Evolutionary conservation across 2,888 invertebrate species (phyloP), one percentile per base, ranked within the genome.

Genomic region (Oscheius sp.): DNA sequence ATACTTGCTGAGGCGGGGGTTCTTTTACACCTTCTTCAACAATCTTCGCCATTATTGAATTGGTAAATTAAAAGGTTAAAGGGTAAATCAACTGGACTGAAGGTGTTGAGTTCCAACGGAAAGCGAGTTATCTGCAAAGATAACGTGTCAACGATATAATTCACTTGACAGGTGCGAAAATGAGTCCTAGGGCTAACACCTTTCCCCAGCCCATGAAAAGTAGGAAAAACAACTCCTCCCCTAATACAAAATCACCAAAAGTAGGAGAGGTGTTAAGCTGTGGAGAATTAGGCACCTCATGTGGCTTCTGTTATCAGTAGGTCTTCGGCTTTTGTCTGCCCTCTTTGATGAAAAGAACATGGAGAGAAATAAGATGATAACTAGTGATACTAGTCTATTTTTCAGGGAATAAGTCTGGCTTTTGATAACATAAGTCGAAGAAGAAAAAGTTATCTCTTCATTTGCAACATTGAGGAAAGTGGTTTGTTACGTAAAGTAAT

Each of bases 81-180:
- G 34, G 33, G 15, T 17, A 25, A 55, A 55, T 27, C 17, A 42
- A 31, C 2, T 20, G 42, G 29, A 8, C 20, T n/a, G 27, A 61
- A 42, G 29, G 27, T 61, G 61, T 42, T 45, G 42, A 61, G 42
- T 29, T 42, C 8, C 23, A 27, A 42, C 27, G 61, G 25, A 61
- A 61, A 61, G 61, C 29, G 61, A 61, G 45, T 61, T 61, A 61
- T 61, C 61, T 45, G n/a, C 12, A 45, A 45, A 25, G 61, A 61
- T 61, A 61, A 61, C 45, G 27, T 61, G 12, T 57, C 37, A 8
- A 34, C 57, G 33, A 57, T 10, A 20, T 37, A 27, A 52, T 25
- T 52, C 52, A 25, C 34, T n/a, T 55, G 34, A 34, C 33, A 20
- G 55, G 55, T 34, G 37, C 34, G 37, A 55, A 55, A 20, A 20